Conservation (phyloP, 2,113 vertebrate genomes). For the Anseranas semipalmata region DNA sequence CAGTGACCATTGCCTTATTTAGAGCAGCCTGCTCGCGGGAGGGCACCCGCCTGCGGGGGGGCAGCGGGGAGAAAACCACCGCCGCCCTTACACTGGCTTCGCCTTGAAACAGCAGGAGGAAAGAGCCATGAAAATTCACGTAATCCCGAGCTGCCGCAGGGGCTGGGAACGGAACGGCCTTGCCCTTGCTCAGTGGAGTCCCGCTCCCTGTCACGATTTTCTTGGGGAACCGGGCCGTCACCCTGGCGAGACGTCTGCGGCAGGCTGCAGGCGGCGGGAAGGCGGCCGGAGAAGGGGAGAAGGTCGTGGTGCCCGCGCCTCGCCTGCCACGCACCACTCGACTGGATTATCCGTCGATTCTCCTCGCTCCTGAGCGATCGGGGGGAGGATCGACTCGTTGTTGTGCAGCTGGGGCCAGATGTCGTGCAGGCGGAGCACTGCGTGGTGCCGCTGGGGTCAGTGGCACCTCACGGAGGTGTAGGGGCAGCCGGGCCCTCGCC, state of each 20-base stretch:
- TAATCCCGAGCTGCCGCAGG: not conserved
- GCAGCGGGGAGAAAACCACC: not conserved
- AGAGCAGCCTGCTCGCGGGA: conserved; percentile 75
- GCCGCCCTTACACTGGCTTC: not conserved
- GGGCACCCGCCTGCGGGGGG: conserved; percentile 30
- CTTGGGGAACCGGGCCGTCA: not conserved
- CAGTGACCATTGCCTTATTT: conserved; percentile 84
- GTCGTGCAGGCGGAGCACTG: fast-evolving
- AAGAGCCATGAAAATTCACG: conserved; percentile 20
- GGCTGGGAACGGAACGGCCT: not conserved
- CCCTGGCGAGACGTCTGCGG: not conserved
- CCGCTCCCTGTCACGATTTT: not conserved
- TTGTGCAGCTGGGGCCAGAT: not conserved
- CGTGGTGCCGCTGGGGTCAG: not conserved
- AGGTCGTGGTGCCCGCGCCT: fast-evolving
- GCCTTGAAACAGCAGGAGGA: not conserved
- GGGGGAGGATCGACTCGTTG: not conserved
- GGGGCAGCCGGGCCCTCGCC: not conserved
- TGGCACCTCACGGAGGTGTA: not conserved
- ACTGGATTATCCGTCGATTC: not conserved
- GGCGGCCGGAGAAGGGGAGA: not conserved
- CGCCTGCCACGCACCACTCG: not conserved
- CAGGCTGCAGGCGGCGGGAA: not conserved
- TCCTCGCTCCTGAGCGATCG: not conserved
- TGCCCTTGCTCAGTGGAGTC: not conserved